phyloP scores from a whole-genome alignment of 2,888 invertebrate species.

The Eucriotettix oculatus region DNA sequence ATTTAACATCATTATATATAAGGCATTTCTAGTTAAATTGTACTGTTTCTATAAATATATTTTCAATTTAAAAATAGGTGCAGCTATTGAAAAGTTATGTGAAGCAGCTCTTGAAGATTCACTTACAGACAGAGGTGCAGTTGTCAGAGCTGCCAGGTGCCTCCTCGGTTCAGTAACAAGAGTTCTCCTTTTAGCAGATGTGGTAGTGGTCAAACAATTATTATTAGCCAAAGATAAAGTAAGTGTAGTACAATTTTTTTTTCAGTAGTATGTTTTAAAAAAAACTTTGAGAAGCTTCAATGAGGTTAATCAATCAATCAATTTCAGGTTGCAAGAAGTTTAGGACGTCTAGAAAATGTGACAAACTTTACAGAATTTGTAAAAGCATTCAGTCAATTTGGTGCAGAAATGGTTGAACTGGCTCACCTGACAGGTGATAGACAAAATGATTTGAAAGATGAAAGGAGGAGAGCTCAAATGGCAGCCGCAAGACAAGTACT shows the following conservation, averaged over 20 bases:
- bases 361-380: conserved; percentile 94
- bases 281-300: background rate
- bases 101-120: conserved; percentile 52
- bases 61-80: conserved; percentile 37
- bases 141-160: conserved; percentile 85
- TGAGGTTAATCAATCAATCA: background rate
- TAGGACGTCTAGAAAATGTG: conserved; percentile 72
- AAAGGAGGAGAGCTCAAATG: conserved; percentile 89
- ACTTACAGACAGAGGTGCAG: conserved; percentile 42
- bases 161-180: conserved; percentile 88
- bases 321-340: conserved; percentile 54
- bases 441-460: conserved; percentile 79
- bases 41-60: too few relatives aligned
- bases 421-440: conserved; percentile 79
- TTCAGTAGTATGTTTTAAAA: background rate
- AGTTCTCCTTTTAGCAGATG: conserved; percentile 89
- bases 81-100: conserved; percentile 83
- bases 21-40: too few relatives aligned
- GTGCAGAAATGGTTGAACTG: conserved; percentile 95
- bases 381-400: conserved; percentile 95
- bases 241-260: conserved; percentile 11
- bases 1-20: too few relatives aligned
- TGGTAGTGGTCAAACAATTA: conserved; percentile 92
- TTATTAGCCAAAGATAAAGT: conserved; percentile 92
- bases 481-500: conserved; percentile 87